These are phyloP conservation scores for Thripadectes ignobilis DNA, from an alignment of 2,797 vertebrate species.

Conservation along the genomic window DNA sequence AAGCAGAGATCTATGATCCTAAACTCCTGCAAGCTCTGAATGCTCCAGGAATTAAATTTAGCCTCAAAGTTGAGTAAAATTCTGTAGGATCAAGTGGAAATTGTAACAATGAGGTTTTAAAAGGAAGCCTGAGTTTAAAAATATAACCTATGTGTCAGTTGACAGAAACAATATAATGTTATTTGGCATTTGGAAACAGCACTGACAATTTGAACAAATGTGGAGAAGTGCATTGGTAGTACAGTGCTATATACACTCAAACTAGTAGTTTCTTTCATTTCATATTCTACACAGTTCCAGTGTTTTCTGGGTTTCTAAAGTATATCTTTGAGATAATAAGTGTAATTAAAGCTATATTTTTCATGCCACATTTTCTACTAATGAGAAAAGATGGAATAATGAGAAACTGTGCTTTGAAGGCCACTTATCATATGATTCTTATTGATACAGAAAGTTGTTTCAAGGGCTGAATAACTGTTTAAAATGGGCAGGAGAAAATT, in stretches of 20 bases:
- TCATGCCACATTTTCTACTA: neutral
- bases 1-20: neutral
- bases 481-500: neutral
- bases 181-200: neutral
- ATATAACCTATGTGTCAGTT: neutral
- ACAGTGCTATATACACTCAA: neutral
- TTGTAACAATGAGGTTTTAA: neutral
- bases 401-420: neutral
- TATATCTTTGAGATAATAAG: neutral
- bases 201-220: neutral
- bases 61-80: neutral
- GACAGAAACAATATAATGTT: neutral
- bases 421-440: neutral
- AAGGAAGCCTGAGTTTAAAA: neutral
- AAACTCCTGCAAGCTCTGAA: neutral
- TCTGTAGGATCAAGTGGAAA: neutral
- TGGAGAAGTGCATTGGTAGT: neutral
- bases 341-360: neutral
- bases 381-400: neutral
- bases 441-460: neutral
- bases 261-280: neutral
- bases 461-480: neutral
- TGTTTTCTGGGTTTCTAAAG: neutral
- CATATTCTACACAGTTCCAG: neutral
- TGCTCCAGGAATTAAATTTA: neutral